Conservation (phyloP, 2,797 vertebrate genomes). For the Acipenser oxyrinchus region DNA sequence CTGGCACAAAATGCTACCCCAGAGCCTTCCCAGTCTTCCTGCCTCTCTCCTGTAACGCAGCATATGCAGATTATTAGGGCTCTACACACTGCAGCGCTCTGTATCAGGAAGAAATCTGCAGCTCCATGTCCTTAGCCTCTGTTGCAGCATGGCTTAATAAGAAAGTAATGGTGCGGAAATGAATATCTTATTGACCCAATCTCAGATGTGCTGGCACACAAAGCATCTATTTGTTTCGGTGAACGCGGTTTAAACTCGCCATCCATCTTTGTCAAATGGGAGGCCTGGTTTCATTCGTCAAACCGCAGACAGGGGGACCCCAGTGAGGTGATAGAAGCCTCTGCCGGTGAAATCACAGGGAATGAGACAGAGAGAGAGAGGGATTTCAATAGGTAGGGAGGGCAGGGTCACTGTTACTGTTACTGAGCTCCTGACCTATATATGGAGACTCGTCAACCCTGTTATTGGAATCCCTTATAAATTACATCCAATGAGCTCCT, state of each 20-base stretch:
- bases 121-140: conserved; percentile 6
- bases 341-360: neutral
- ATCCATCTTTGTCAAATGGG: conserved; percentile 65
- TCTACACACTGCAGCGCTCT: neutral
- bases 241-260: conserved; percentile 41
- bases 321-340: conserved; percentile 14
- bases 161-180: conserved; percentile 60
- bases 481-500: too few relatives aligned
- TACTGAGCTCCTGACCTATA: too few relatives aligned
- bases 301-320: conserved; percentile 19
- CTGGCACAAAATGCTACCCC: too few relatives aligned
- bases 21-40: neutral
- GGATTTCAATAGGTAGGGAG: too few relatives aligned
- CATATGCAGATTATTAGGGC: too few relatives aligned
- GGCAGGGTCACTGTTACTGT: too few relatives aligned
- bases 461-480: too few relatives aligned
- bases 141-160: conserved; percentile 43
- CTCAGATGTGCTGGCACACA: conserved; percentile 55
- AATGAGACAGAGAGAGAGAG: neutral
- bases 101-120: conserved; percentile 11
- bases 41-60: conserved; percentile 8
- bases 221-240: conserved; percentile 46
- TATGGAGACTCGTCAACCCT: too few relatives aligned
- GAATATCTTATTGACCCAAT: conserved; percentile 67
- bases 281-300: conserved; percentile 59